Evolutionary conservation across 1,140 invertebrate genomes (phyloP).

Genomic region (Tetragonula clypearis): DNA sequence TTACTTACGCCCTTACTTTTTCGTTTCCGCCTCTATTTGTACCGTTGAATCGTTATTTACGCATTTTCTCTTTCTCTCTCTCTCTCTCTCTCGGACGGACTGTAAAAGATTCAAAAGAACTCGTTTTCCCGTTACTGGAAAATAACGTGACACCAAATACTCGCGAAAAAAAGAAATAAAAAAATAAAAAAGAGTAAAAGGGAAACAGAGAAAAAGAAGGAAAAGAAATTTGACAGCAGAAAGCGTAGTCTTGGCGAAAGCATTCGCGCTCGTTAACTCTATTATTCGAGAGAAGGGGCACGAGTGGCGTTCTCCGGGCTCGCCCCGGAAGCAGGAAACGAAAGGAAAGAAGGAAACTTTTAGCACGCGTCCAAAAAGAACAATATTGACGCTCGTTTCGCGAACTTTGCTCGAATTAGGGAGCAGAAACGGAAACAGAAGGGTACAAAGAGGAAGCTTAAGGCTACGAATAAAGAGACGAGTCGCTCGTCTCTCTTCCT

Average conservation of each 20-base stretch:
- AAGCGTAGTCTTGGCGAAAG: neutral
- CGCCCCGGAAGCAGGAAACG: neutral
- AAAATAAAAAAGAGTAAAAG: neutral
- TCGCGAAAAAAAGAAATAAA: neutral
- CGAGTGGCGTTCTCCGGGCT: neutral
- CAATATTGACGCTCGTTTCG: constrained; percentile 63
- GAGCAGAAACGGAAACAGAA: neutral
- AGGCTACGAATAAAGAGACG: constrained; percentile 21
- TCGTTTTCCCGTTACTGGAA: no score
- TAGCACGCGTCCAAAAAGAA: constrained; percentile 44
- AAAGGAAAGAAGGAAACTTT: neutral
- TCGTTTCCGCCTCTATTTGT: neutral
- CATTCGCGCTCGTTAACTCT: constrained; percentile 29
- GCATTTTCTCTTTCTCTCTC: neutral
- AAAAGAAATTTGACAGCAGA: neutral
- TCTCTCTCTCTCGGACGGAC: no score
- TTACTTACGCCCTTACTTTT: neutral
- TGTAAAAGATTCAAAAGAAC: no score
- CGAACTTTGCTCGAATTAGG: constrained; percentile 40
- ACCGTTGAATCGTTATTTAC: neutral
- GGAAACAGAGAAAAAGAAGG: neutral
- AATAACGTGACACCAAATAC: neutral
- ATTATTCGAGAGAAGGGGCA: neutral
- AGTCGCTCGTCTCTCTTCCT: neutral
- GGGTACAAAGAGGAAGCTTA: constrained; percentile 20